Base-by-base conservation (phyloP, 2,797 vertebrate species). In the Cyprinella venusta region DNA sequence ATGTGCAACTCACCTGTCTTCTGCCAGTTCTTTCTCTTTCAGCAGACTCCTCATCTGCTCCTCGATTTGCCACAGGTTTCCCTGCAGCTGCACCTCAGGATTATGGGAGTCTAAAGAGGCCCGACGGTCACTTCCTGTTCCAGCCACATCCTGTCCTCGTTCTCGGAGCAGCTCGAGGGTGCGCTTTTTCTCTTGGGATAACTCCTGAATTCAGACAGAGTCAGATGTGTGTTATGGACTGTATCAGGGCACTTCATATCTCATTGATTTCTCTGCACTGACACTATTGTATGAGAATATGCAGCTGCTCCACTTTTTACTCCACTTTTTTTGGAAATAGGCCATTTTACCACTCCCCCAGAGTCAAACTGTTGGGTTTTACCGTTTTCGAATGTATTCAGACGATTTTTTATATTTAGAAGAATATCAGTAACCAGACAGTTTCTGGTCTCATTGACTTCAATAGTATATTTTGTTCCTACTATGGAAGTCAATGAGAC, bases 31-130 rank as follows among this genome's bases (percentile, higher is more conserved):
- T 90, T 98, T 99, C 93, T 99, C 98, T 76, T 92, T 90, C 87
- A 97, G 89, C 84, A 99, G 95, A 76, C 95, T 90, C 89, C 95
- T 97, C 96, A 99, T 98, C 81, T 95, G 96, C 85, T 97, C 96
- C 88, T 99, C 98, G 0, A 99, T 99, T 91, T 96, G 95, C 70
- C 84, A 91, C 69, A 99, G 93, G 91, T 95, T 95, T 79, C 91
- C 95, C 40, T 94, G 95, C 86, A 98, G 94, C 82, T 95, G 93
- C 79, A 94, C 90, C 40, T 85, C 88, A 0, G 88, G 87, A 81
- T 92, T 79, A 88, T 89, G 87, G 5, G 90, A 69, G 30, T 79
- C 81, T 84, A 85, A 12, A 59, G 84, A 74, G 8, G 63, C 38
- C 72, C 16, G 63, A 6, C 33, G 30, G 26, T 74, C 56, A 64